phyloP scores from a whole-genome alignment of 2,888 invertebrate genomes.

The Cheilosia scutellata region DNA sequence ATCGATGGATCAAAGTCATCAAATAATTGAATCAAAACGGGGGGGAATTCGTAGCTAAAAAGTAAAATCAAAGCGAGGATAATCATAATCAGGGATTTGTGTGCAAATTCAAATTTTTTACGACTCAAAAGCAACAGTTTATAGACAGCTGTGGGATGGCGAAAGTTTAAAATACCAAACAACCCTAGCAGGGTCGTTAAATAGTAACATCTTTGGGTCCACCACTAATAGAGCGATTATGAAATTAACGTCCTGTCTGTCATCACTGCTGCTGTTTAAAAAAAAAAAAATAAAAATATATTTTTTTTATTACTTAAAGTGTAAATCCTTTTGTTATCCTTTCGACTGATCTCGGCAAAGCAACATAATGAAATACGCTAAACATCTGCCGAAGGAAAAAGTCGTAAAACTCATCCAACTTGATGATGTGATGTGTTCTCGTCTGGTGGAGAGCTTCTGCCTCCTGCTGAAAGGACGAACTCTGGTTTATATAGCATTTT shows the following conservation, averaged over 20 bases:
- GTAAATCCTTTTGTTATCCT: constrained; percentile 73
- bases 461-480: constrained; percentile 48
- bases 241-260: constrained; percentile 51
- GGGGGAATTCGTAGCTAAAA: constrained; percentile 12
- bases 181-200: constrained; percentile 30
- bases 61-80: constrained; percentile 46
- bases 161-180: constrained; percentile 48
- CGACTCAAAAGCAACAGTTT: constrained; percentile 37
- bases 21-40: constrained; percentile 27
- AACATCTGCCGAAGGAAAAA: constrained; percentile 69
- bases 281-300: background rate
- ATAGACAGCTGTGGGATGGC: background rate
- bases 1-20: constrained; percentile 70
- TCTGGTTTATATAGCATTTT: constrained; percentile 82
- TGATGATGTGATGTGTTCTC: constrained; percentile 59
- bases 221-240: constrained; percentile 70
- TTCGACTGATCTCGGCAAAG: constrained; percentile 51
- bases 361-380: constrained; percentile 52
- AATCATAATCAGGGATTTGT: constrained; percentile 64
- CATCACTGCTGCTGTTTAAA: constrained; percentile 20
- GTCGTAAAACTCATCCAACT: constrained; percentile 70
- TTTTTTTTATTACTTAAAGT: constrained; percentile 62
- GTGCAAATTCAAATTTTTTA: constrained; percentile 54
- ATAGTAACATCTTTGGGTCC: constrained; percentile 2
- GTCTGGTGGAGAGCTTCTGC: constrained; percentile 4